Base-by-base conservation (phyloP, 2,888 invertebrate species). In the Catocala sponsa region DNA sequence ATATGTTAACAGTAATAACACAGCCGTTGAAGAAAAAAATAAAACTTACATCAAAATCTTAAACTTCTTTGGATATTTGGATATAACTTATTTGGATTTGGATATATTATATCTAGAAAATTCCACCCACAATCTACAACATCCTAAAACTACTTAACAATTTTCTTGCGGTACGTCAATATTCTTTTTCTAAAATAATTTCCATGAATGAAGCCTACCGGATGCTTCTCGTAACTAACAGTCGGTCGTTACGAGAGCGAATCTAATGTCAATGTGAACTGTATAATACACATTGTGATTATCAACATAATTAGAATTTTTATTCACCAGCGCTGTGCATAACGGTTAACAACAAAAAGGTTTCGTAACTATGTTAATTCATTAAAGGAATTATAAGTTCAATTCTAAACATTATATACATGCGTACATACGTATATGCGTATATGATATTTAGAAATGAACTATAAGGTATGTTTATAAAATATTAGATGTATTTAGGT, bases 191-290 rank as follows among this genome's bases (percentile, higher is more conserved):
- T n/a, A 49, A 59, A 70, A 72, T 68, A 63, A 66, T 78, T 81
- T 78, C 81, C 77, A 77, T 79, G 72, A 72, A 70, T 71, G 71
- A 76, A 75, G 65, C 58, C 74, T 69, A 79, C 83, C 84, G 84
- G 83, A 86, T 84, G 82, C 71, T 85, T 86, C 86, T 84, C 59
- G 76, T 75, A 84, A 86, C 73, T 86, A 88, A 88, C 86, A 82
- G 82, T 77, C 67, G 49, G 61, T 74, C 66, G 70, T 76, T 79
- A 77, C 76, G 72, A 80, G 78, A 80, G 80, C 78, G 76, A 80
- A 79, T 79, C 73, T 80, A 83, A 81, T 81, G 82, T 81, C 81
- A 85, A 80, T 85, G 85, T 74, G 85, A 85, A 85, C 76, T 64
- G 76, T 75, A 81, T 74, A 72, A 74, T 72, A 76, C 55, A 55